Percentiles rank a stretch among this genome's conserved stretches.
phyloP scores from a whole-genome alignment of 2,113 vertebrate species.

The Aegypius monachus region DNA sequence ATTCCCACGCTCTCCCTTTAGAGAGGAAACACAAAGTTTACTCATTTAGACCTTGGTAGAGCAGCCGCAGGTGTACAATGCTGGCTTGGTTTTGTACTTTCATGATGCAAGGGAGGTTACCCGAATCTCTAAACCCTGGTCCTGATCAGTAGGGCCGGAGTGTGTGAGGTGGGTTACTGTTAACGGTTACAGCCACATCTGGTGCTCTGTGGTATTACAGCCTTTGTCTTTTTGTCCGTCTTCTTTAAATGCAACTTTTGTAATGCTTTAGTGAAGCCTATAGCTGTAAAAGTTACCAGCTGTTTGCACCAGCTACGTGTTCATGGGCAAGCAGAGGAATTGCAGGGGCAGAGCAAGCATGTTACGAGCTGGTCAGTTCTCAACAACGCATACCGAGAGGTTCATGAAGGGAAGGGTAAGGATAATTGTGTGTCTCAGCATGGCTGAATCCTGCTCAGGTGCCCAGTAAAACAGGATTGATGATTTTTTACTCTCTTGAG shows the following conservation, averaged over 20 bases:
- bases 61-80: background rate
- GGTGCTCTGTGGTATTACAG: background rate
- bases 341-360: background rate
- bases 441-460: background rate
- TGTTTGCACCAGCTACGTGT: fast-evolving
- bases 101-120: background rate
- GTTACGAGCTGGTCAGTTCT: background rate
- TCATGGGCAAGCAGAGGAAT: background rate
- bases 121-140: background rate
- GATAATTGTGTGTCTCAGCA: background rate
- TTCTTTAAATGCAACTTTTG: background rate
- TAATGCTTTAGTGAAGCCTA: background rate
- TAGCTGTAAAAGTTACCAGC: background rate
- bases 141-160: background rate
- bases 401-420: background rate
- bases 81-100: background rate
- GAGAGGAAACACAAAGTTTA: background rate
- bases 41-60: background rate
- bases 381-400: background rate
- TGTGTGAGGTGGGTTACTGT: background rate
- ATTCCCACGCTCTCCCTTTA: background rate
- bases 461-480: background rate
- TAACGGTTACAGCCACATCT: background rate
- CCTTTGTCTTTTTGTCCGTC: background rate
- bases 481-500: background rate